Percentiles rank a stretch among this genome's conserved stretches.
Evolutionary conservation across 2,888 invertebrate genomes (phyloP).

Genomic region (Caenorhabditis becei): DNA sequence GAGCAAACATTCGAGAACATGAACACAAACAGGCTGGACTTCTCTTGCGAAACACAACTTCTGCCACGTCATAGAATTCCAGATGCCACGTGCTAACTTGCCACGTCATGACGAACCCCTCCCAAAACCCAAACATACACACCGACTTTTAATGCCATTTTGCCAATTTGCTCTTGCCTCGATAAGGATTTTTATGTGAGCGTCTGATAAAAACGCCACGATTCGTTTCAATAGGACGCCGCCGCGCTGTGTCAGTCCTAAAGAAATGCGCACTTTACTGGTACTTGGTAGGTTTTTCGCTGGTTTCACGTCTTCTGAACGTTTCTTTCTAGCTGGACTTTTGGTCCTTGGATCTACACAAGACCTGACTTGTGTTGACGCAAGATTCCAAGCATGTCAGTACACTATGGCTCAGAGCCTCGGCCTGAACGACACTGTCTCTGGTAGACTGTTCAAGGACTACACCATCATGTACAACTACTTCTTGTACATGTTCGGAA

Average conservation of each 20-base stretch:
- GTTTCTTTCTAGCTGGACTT: conserved; percentile 1
- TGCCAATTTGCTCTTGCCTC: conserved; percentile 3
- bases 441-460: conserved; percentile 56
- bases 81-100: neutral
- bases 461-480: conserved; percentile 71
- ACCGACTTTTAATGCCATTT: conserved; percentile 29
- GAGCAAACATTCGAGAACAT: conserved; percentile 21
- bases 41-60: neutral
- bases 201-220: conserved; percentile 25
- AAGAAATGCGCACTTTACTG: conserved; percentile 21
- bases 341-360: conserved; percentile 13
- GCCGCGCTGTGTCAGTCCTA: conserved; percentile 3
- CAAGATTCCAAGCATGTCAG: conserved; percentile 61
- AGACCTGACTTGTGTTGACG: conserved; percentile 41
- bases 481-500: conserved; percentile 64
- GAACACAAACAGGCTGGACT: conserved; percentile 7
- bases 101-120: conserved; percentile 21
- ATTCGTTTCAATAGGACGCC: conserved; percentile 19
- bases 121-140: conserved; percentile 25
- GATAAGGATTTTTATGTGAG: conserved; percentile 31
- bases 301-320: neutral
- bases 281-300: conserved; percentile 6
- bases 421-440: conserved; percentile 56
- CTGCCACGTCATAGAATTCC: conserved; percentile 15
- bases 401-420: conserved; percentile 52